Evolutionary conservation across 2,113 vertebrate genomes (phyloP).

Genomic region (Heliornis fulica): DNA sequence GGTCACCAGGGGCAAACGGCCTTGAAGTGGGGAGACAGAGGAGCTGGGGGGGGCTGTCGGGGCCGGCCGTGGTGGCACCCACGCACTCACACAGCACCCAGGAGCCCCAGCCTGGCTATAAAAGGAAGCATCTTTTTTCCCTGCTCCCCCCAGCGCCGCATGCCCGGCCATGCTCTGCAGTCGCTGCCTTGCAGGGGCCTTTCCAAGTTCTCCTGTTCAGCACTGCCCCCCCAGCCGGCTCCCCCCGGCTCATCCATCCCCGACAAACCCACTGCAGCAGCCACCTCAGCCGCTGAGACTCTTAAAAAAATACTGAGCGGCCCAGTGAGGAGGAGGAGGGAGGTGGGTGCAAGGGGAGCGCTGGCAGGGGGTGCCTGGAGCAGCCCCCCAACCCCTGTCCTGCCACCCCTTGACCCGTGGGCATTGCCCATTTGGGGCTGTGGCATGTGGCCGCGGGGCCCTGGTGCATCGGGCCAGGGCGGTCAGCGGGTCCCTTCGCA

Average conservation of each 20-base stretch:
- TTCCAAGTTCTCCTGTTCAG: not conserved
- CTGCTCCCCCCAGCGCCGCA: not conserved
- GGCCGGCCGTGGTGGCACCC: not conserved
- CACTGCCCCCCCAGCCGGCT: not conserved
- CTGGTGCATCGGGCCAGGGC: accelerated
- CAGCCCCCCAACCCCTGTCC: not conserved
- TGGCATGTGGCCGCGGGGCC: not conserved
- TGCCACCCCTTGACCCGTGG: accelerated
- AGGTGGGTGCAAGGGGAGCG: not conserved
- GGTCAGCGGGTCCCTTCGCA: not conserved
- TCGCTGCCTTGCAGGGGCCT: not conserved
- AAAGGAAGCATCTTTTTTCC: conserved; percentile 56
- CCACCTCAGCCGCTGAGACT: not conserved
- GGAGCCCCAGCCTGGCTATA: conserved; percentile 56
- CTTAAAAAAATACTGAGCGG: not conserved
- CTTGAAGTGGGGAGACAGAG: not conserved
- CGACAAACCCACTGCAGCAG: conserved; percentile 29
- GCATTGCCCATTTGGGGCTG: not conserved
- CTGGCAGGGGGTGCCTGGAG: not conserved
- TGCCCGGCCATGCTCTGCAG: not conserved
- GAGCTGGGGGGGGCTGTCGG: not conserved
- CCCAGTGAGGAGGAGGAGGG: not conserved
- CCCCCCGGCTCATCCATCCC: not conserved
- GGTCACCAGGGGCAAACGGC: accelerated
- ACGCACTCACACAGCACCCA: not conserved